phyloP scores from a whole-genome alignment of 2,113 vertebrate genomes.

The Serranochromis macrocephalus region DNA sequence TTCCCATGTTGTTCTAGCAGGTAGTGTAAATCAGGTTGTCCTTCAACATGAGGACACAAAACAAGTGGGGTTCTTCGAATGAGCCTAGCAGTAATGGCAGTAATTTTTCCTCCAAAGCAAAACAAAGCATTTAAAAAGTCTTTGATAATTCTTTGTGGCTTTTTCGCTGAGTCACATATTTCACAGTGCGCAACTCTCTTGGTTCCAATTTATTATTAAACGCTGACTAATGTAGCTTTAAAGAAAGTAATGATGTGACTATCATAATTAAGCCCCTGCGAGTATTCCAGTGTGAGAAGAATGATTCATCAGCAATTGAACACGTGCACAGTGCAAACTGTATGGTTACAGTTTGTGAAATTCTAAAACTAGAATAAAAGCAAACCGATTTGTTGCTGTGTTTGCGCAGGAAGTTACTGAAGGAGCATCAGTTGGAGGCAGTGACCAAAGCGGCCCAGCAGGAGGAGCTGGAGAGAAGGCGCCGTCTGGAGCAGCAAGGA shows the following conservation, averaged over 20 bases:
- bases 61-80: background rate
- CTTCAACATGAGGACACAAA: background rate
- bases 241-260: background rate
- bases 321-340: background rate
- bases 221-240: background rate
- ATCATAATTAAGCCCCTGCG: background rate
- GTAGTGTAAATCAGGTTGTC: background rate
- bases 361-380: background rate
- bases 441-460: conserved; percentile 93
- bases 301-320: background rate
- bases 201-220: background rate
- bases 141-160: background rate
- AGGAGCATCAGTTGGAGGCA: conserved; percentile 89
- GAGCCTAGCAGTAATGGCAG: background rate
- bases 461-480: conserved; percentile 87
- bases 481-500: conserved; percentile 83
- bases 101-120: background rate
- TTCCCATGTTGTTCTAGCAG: background rate
- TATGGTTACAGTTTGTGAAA: background rate
- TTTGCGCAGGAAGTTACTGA: conserved; percentile 81
- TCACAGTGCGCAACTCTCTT: background rate
- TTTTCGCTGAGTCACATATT: background rate
- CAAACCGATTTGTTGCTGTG: background rate
- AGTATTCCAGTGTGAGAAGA: background rate
- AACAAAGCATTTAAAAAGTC: background rate